These are phyloP conservation scores for Thripadectes ignobilis DNA, from an alignment of 2,797 vertebrate species.

Conservation along the genomic window DNA sequence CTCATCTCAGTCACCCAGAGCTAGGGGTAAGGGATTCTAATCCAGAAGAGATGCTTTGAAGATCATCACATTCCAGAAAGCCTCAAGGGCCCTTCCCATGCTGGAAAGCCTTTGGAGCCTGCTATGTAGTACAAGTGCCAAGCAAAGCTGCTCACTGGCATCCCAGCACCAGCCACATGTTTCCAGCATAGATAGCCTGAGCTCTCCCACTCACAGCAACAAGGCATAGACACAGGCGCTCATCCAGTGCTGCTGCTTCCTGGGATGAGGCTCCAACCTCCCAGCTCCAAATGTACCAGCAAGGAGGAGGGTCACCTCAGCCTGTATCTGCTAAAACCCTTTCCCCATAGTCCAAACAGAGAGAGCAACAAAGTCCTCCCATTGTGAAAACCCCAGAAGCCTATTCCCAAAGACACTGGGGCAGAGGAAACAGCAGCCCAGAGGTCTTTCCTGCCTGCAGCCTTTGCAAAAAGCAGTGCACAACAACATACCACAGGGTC, in stretches of 20 bases:
- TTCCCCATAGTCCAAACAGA: background rate
- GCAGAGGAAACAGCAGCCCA: background rate
- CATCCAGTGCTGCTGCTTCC: background rate
- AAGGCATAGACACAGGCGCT: background rate
- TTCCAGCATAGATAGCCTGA: background rate
- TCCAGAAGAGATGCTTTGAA: background rate
- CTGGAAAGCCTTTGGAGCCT: background rate
- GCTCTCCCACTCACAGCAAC: background rate
- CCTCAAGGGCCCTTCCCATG: background rate
- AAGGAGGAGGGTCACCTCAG: background rate
- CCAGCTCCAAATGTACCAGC: background rate
- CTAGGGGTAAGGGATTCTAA: background rate
- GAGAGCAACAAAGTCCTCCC: background rate
- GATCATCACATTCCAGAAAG: background rate
- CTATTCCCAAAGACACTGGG: background rate
- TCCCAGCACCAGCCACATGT: background rate
- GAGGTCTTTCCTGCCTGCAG: background rate
- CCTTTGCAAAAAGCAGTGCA: background rate
- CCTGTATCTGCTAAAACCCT: background rate
- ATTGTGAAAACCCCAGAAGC: background rate
- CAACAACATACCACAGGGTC: background rate
- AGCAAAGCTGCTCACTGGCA: background rate
- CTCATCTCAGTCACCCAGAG: background rate
- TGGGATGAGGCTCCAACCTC: background rate
- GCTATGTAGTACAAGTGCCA: accelerated